Percentiles rank a stretch among this genome's conserved stretches.
Conservation (phyloP, 2,888 invertebrate species). For the Meganola albula region DNA sequence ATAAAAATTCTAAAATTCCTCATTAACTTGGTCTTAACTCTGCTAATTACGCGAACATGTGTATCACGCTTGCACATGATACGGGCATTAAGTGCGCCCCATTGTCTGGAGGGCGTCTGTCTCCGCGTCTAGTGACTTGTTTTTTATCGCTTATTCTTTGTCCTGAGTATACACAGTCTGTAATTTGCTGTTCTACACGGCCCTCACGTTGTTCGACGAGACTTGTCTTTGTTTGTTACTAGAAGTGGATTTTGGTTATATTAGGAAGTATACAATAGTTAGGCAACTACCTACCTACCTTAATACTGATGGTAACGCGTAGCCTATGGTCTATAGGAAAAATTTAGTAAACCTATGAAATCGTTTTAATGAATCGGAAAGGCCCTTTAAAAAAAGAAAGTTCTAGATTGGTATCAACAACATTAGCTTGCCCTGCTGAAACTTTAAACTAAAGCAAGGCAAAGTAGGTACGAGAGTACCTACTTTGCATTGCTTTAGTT, state of each 20-base stretch:
- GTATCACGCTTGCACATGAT: conserved; percentile 45
- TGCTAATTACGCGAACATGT: conserved; percentile 50
- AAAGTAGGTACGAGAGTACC: no score
- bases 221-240: conserved; percentile 5
- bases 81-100: conserved; percentile 58
- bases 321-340: no score
- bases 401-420: no score
- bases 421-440: no score
- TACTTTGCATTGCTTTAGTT: no score
- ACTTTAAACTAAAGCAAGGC: no score
- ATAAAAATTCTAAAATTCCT: conserved; percentile 25
- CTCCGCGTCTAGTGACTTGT: conserved; percentile 60
- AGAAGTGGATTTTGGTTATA: conserved; percentile 7
- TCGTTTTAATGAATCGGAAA: no score
- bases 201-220: conserved; percentile 12
- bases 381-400: no score
- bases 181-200: conserved; percentile 14
- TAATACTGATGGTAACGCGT: no score
- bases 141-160: conserved; percentile 61
- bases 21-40: conserved; percentile 30
- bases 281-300: no score
- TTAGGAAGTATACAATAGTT: no score
- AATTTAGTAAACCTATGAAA: no score
- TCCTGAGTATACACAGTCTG: conserved; percentile 20
- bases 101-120: conserved; percentile 69